Evolutionary conservation across 2,888 invertebrate genomes (phyloP).

Genomic region (Synanthedon myopaeformis): DNA sequence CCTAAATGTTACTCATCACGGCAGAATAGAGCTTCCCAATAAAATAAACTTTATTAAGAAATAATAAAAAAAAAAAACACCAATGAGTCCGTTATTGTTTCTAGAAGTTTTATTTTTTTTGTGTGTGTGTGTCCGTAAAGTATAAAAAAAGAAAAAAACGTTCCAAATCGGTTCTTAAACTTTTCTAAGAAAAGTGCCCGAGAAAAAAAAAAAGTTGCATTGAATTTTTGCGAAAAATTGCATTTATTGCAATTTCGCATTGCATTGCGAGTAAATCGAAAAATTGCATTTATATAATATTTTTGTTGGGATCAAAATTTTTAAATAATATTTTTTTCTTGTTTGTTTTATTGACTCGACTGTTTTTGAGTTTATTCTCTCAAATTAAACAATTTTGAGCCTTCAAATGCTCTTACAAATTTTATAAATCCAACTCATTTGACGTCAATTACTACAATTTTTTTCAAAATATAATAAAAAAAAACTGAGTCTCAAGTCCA

Average conservation of each 20-base stretch:
- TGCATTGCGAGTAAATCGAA: no score
- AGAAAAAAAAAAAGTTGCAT: not conserved
- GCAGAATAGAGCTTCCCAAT: not conserved
- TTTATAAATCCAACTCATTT: no score
- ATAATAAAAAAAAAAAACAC: not conserved
- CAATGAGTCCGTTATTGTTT: not conserved
- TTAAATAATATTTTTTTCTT: no score
- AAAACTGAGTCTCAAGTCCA: no score
- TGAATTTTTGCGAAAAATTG: not conserved
- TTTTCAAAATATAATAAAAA: no score
- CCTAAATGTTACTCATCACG: not conserved
- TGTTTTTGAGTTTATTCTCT: not conserved
- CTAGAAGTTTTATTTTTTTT: no score
- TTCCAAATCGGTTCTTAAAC: not conserved
- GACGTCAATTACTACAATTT: no score
- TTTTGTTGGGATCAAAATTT: not conserved
- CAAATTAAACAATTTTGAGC: no score
- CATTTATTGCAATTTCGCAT: not conserved
- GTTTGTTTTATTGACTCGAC: not conserved
- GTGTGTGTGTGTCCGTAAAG: not conserved
- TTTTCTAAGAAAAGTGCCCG: not conserved
- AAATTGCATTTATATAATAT: slow-evolving; percentile 2
- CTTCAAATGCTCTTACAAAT: no score
- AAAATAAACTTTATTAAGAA: not conserved
- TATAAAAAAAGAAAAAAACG: not conserved